Evolutionary conservation across 2,888 invertebrate species (phyloP), one percentile per base, ranked within the genome.

Genomic region (Erpobdella octoculata): DNA sequence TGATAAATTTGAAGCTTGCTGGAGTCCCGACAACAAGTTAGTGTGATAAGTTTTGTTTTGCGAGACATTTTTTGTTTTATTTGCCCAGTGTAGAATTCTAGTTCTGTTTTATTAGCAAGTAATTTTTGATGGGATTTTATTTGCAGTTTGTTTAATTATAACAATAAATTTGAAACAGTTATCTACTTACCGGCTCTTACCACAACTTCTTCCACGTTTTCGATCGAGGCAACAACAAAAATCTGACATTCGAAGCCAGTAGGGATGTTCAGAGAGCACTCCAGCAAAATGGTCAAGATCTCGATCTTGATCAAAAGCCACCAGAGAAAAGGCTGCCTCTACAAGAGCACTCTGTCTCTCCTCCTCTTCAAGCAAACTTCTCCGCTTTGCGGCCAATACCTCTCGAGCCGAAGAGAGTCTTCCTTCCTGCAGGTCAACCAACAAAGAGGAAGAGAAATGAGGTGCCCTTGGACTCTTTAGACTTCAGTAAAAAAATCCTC

Each of bases 1-100:
- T 85, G 98, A 98, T 87, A 98, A 98, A 86, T 98, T 99, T 84
- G 98, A 98, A 85, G 97, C 97, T 86, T 95, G 95, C 86, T 98
- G 97, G 97, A 96, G 95, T 84, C 96, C 97, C 72, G 93, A 92
- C 83, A 97, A 98, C 85, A 90, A 92, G 86, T 86, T 77, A 79
- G 53, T 12, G 21, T 9, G 21, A 5, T 5, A 5, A 1, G 18
- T 53, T 53, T 8, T n/a, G 9, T 53, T 5, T 12, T 6, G 21
- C 53, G 53, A 6, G 53, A n/a, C n/a, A n/a, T 25, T 6, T 53
- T n/a, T 4, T 53, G 21, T 53, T 21, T 12, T 4, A 5, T 6
- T 12, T 53, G 6, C 8, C 9, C 6, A 15, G 8, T n/a, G 18
- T 6, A 6, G 21, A 21, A 9, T 53, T 53, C 53, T 21, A 53